Base-by-base conservation (phyloP, 2,113 vertebrate genomes). In the Saccopteryx bilineata region DNA sequence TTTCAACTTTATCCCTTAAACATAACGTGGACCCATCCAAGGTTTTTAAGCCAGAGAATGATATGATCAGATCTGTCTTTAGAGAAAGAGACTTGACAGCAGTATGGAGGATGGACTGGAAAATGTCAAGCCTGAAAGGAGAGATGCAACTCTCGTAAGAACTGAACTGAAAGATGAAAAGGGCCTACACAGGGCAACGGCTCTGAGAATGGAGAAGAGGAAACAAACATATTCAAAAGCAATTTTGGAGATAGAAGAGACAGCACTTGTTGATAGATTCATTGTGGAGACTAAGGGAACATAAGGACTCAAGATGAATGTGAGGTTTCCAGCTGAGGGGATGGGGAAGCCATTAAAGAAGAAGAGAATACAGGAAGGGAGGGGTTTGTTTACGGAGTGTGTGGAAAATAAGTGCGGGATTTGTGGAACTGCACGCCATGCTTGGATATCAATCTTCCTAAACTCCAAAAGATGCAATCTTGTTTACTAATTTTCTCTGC, bases 291-390 rank as follows among this genome's bases (percentile, higher is more conserved):
- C 46, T 52, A 48, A 85, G 33, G 31, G 60, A 96, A 80, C 87
- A 80, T 65, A 81, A 92, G 82, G 28, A 95, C 68, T 91, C 92
- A 89, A 94, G 92, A 96, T 80, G 79, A 71, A 89, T 24, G 48
- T 65, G 56, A 87, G n/a, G 75, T 69, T 92, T 91, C 87, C 71
- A 92, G 93, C 56, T 93, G 23, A 79, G 33, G 75, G 48, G 87
- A 85, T 3, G 8, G 5, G 13, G 52, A 87, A 39, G 78, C 63
- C 60, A 75, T 79, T 93, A 76, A 86, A 48, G 21, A 87, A 68
- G 68, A 76, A 87, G 39, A 91, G 65, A 50, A 58, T 2, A 71
- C 4, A 10, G 19, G 54, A 84, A 66, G 46, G 28, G 33, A 26
- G 33, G 21, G 3, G 33, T 3, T 26, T 31, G 11, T 87, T 91